Evolutionary conservation across 2,797 vertebrate genomes (phyloP).

Genomic region (Squalus acanthias): DNA sequence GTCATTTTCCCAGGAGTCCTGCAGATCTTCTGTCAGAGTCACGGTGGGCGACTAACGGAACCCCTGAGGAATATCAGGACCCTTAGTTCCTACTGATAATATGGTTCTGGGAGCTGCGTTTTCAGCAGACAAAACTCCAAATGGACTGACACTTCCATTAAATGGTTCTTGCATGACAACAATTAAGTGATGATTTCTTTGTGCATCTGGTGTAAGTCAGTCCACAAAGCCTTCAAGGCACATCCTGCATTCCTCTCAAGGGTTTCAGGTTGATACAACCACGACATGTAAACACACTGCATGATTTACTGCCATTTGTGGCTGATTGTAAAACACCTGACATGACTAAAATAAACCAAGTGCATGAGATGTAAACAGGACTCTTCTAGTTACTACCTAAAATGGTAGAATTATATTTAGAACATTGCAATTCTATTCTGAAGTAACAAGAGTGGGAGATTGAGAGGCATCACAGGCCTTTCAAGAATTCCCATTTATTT

Average conservation of each 20-base stretch:
- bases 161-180: too few species aligned
- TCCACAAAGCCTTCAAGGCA: neutral
- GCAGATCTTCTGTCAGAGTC: neutral
- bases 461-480: neutral
- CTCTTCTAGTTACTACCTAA: neutral
- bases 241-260: neutral
- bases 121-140: neutral
- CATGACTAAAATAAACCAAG: conserved; percentile 1
- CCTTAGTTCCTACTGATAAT: neutral
- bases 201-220: neutral
- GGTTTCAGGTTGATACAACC: neutral
- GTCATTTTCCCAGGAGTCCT: neutral
- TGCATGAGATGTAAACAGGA: neutral
- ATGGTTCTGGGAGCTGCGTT: neutral
- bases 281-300: neutral
- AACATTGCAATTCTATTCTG: conserved; percentile 19
- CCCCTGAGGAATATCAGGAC: neutral
- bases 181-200: neutral
- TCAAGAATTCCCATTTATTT: neutral
- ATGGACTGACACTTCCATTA: neutral
- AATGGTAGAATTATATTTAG: conserved; percentile 30
- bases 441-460: neutral
- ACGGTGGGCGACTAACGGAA: neutral
- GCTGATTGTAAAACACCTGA: conserved; percentile 14
- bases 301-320: neutral